Conservation (phyloP, 2,797 vertebrate species). For the Podarcis siculus region DNA sequence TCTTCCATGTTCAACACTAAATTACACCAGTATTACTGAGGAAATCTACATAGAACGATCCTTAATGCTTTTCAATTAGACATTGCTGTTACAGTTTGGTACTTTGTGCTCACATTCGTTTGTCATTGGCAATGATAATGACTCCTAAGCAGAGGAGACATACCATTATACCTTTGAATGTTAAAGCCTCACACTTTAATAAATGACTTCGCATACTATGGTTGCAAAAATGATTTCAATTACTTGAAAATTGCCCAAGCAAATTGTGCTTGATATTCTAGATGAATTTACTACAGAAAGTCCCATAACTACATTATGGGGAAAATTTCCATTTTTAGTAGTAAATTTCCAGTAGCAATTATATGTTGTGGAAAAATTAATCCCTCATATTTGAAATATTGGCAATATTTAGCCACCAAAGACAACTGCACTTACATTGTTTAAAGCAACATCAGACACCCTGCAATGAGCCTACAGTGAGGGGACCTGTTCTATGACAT, state of each 20-base stretch:
- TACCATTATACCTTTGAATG: constrained; percentile 11
- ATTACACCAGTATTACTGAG: too few relatives aligned
- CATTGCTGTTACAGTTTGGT: constrained; percentile 25
- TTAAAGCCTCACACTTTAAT: constrained; percentile 51
- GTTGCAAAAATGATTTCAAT: constrained; percentile 53
- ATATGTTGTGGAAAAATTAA: constrained; percentile 4
- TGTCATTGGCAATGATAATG: constrained; percentile 24
- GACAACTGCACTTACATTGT: neutral
- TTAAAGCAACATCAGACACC: neutral
- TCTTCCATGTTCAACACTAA: too few relatives aligned
- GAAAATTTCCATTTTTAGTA: neutral
- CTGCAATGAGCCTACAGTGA: neutral
- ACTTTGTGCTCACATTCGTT: constrained; percentile 52
- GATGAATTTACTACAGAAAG: constrained; percentile 15
- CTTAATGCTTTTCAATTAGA: constrained; percentile 45
- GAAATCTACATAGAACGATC: neutral
- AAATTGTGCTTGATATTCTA: constrained; percentile 19
- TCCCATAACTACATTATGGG: neutral
- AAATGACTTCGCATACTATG: constrained; percentile 45
- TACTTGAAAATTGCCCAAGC: constrained; percentile 51
- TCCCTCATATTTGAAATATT: neutral
- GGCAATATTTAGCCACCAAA: neutral
- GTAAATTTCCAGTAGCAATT: neutral
- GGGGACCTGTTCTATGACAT: neutral
- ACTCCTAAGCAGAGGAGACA: constrained; percentile 22